Base-by-base conservation (phyloP, 2,113 vertebrate genomes). In the Orientallactaga bullata region DNA sequence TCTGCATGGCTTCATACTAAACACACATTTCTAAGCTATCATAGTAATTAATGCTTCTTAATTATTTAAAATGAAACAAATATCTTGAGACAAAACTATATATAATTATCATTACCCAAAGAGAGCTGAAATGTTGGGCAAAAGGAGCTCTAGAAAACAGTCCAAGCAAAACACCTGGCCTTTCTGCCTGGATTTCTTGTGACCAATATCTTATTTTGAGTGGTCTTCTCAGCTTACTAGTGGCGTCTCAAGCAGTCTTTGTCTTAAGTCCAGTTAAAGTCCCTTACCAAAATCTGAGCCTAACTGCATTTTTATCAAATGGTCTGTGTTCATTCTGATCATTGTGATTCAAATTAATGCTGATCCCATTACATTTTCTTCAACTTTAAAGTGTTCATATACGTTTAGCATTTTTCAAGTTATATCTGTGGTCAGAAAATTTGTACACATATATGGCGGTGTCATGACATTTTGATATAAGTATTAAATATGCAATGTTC, bases 31-130 rank as follows among this genome's bases (percentile, higher is more conserved):
- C 32, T 24, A 93, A 10, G 2, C 88, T 37, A 82, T 84, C 69
- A 68, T 7, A 37, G 12, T 91, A 71, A 82, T 95, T 90, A 90
- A 61, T 76, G 65, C 2, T 68, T 90, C 17, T 63, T 82, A 78
- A 90, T 93, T 90, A 88, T 85, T 94, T 94, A 26, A 77, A 95
- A 69, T 65, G 37, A 89, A 86, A 10, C 10, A 79, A 92, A 72
- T n/a, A 65, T 26, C 15, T 60, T 82, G 60, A 65, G 16, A n/a
- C 1, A 60, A 95, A 90, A 24, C 60, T 61, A 26, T 73, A 24
- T 69, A 86, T 73, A n/a, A 63, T 95, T 63, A 61, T 73, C 72
- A 80, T 35, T 89, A 58, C 13, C 5, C 1, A 72, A 72, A 5
- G 58, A 74, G 61, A 76, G 3, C 76, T 26, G n/a, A 90, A 84